A percentile compares a stretch with the other conserved stretches of the same genome.
phyloP scores from a whole-genome alignment of 2,888 invertebrate genomes.

The Diarsia brunnea region DNA sequence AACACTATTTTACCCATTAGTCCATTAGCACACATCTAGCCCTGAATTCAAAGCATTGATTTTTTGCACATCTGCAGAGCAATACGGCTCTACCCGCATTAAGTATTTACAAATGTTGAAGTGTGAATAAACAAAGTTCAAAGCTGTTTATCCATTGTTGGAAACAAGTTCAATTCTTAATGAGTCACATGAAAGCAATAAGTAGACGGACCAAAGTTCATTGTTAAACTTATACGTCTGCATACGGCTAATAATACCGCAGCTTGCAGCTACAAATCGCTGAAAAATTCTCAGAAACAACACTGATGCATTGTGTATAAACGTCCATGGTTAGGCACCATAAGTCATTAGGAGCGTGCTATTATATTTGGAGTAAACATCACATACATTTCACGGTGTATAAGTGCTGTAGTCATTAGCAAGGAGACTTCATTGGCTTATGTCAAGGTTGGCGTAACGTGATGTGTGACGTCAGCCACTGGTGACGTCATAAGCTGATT shows the following conservation, averaged over 20 bases:
- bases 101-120: constrained; percentile 12
- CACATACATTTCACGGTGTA: constrained; percentile 39
- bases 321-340: constrained; percentile 14
- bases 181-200: constrained; percentile 30
- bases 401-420: constrained; percentile 62
- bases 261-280: background rate
- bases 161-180: constrained; percentile 18
- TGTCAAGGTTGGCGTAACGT: constrained; percentile 60
- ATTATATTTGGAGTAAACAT: constrained; percentile 54
- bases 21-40: constrained; percentile 29
- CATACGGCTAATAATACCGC: constrained; percentile 11
- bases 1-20: constrained; percentile 52
- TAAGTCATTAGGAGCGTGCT: constrained; percentile 31
- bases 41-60: constrained; percentile 56
- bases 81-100: constrained; percentile 28
- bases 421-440: constrained; percentile 60
- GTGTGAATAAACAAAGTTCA: background rate
- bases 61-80: constrained; percentile 35
- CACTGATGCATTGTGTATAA: background rate
- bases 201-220: constrained; percentile 9
- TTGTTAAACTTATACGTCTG: constrained; percentile 31
- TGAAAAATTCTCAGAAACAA: constrained; percentile 20
- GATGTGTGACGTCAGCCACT: constrained; percentile 49
- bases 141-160: background rate
- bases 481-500: constrained; percentile 65